phyloP scores from a whole-genome alignment of 2,797 vertebrate genomes.

The Poeciliopsis paucimaculata region DNA sequence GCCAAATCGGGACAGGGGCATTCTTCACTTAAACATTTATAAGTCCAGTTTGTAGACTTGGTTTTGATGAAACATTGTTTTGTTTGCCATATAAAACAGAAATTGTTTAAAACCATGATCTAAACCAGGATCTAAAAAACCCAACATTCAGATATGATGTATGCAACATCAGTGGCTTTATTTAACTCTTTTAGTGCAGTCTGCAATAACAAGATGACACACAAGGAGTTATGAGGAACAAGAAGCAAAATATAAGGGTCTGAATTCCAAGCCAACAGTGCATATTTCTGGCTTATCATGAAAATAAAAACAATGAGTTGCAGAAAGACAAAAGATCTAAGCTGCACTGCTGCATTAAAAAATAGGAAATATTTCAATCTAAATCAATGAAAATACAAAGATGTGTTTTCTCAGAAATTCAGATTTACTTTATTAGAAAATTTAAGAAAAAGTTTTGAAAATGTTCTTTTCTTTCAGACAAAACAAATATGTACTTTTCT shows the following conservation, averaged over 20 bases:
- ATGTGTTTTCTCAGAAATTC: neutral
- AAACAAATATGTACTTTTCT: neutral
- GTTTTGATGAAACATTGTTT: neutral
- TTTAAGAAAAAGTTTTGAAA: neutral
- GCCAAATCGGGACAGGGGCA: neutral
- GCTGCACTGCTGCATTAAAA: neutral
- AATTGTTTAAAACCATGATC: neutral
- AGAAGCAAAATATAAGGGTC: too few relatives aligned
- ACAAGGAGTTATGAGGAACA: too few relatives aligned
- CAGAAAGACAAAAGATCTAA: neutral
- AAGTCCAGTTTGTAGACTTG: neutral
- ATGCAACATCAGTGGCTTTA: too few relatives aligned
- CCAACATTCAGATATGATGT: too few relatives aligned
- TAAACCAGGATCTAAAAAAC: too few relatives aligned
- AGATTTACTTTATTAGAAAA: neutral
- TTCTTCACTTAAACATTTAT: neutral
- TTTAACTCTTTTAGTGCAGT: too few relatives aligned
- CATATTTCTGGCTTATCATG: neutral
- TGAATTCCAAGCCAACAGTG: neutral
- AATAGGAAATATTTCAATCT: neutral
- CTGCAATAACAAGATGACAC: too few relatives aligned
- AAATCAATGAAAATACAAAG: neutral
- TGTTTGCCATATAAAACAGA: neutral
- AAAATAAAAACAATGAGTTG: neutral
- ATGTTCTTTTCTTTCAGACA: neutral